Evolutionary conservation across 1,140 invertebrate genomes (phyloP).

Genomic region (Drosophila varians): DNA sequence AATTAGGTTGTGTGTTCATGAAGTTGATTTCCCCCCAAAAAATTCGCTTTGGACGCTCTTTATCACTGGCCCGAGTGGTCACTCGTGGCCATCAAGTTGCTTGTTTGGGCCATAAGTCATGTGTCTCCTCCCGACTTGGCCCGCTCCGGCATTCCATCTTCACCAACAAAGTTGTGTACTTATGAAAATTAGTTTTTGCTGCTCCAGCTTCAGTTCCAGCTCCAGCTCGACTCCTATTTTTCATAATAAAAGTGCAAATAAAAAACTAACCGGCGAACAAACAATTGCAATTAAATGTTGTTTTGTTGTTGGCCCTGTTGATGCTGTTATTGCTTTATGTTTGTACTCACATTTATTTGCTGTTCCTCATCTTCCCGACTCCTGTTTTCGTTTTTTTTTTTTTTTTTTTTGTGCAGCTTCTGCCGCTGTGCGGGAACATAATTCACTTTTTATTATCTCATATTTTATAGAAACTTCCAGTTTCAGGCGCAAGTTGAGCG

Average conservation of each 20-base stretch:
- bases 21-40: too few species aligned
- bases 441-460: conserved; percentile 80
- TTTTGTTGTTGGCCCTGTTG: conserved; percentile 9
- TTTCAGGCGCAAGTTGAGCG: conserved; percentile 3
- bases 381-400: conserved; percentile 1
- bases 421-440: conserved; percentile 51
- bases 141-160: not conserved
- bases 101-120: not conserved
- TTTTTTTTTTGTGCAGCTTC: conserved; percentile 2
- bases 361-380: conserved; percentile 6
- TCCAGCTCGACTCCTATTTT: conserved; percentile 47
- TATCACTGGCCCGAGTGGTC: not conserved
- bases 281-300: conserved; percentile 69
- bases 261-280: conserved; percentile 65
- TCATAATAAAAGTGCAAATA: conserved; percentile 76
- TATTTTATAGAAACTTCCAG: conserved; percentile 55
- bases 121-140: not conserved
- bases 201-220: not conserved
- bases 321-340: conserved; percentile 32
- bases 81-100: not conserved
- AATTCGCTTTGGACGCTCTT: not conserved
- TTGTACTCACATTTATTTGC: conserved; percentile 35
- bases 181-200: conserved; percentile 61
- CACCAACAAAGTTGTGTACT: conserved; percentile 37
- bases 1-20: not conserved